Conservation (phyloP, 2,113 vertebrate genomes). For the human region DNA sequence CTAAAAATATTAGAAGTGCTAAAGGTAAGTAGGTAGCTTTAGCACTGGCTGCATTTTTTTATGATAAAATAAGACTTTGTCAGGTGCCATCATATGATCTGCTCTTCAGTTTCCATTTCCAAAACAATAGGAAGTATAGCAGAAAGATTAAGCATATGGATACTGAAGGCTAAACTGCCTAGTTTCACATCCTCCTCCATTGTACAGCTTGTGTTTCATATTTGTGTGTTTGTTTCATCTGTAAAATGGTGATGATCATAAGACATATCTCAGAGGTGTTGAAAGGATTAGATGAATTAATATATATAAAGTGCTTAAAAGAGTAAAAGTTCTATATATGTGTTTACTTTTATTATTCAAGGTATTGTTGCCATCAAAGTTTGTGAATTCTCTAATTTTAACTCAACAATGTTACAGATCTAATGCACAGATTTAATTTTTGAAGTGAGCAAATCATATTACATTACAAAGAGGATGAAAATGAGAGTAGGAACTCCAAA, state of each 20-base stretch:
- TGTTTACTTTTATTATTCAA: constrained; percentile 14
- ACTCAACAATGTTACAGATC: background rate
- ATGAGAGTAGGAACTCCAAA: background rate
- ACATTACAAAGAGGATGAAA: background rate
- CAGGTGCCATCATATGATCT: background rate
- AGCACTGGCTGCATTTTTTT: background rate
- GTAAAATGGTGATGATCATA: background rate
- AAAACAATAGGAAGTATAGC: background rate
- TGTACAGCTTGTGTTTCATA: background rate
- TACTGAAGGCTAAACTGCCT: background rate
- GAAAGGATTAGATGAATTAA: background rate
- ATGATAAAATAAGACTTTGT: background rate
- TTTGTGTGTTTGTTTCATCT: background rate
- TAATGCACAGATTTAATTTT: background rate
- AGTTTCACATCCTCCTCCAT: background rate
- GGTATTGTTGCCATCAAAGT: background rate
- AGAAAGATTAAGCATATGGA: background rate
- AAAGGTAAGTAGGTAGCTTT: background rate
- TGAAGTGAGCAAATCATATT: constrained; percentile 1
- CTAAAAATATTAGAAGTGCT: background rate
- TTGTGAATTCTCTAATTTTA: background rate
- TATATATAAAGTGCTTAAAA: background rate
- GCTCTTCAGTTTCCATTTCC: background rate
- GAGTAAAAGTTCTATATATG: background rate
- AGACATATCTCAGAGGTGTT: background rate